A percentile compares a stretch with the other conserved stretches of the same genome.
Conservation (phyloP, 2,797 vertebrate species). For the Rhinatrema bivittatum region DNA sequence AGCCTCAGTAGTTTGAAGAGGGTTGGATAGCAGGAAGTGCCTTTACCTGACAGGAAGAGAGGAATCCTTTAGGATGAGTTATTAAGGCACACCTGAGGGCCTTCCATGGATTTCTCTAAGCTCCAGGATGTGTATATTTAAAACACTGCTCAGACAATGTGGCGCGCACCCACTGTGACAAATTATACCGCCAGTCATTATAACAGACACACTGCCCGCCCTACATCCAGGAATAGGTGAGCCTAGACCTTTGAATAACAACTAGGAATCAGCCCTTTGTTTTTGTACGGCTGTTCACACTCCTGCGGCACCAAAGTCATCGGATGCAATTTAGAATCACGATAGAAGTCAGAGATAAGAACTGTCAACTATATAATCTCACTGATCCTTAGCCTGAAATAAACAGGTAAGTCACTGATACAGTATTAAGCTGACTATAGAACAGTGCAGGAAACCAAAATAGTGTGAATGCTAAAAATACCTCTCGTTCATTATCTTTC, state of each 20-base stretch:
- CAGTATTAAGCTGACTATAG: too few species aligned
- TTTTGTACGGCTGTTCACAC: not conserved
- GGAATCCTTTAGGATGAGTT: constrained; percentile 1
- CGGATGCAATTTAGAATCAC: constrained; percentile 17
- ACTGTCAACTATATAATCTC: too few species aligned
- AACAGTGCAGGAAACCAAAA: too few species aligned
- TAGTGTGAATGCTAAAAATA: too few species aligned
- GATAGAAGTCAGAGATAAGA: too few species aligned
- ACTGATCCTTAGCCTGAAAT: too few species aligned
- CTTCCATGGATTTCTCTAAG: not conserved
- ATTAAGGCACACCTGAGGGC: not conserved
- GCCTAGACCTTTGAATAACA: constrained; percentile 15
- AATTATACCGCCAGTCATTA: constrained; percentile 8
- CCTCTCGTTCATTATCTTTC: too few species aligned
- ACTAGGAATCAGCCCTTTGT: not conserved
- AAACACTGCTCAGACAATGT: constrained; percentile 2
- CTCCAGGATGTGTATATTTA: not conserved
- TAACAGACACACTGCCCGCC: constrained; percentile 7
- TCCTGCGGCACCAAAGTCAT: constrained; percentile 7
- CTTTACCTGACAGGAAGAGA: not conserved
- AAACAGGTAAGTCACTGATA: too few species aligned
- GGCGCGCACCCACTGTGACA: not conserved
- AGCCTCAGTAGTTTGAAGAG: not conserved
- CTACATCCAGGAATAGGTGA: constrained; percentile 12
- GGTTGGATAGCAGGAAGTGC: constrained; percentile 2